phyloP scores from a whole-genome alignment of 2,888 invertebrate species.

The Troides helena region DNA sequence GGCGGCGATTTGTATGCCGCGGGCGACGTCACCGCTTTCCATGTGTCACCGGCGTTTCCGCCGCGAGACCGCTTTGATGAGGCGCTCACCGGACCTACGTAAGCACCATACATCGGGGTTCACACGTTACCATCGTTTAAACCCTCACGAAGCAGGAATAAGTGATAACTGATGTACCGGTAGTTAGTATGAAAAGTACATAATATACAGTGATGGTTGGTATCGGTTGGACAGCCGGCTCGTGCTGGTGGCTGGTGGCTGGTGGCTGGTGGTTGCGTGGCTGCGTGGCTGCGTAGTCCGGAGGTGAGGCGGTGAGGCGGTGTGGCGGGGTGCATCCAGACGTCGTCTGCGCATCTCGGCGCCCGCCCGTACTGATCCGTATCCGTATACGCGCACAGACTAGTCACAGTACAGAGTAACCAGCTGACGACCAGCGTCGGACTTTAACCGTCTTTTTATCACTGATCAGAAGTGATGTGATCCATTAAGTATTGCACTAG shows the following conservation, averaged over 20 bases:
- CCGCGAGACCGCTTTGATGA: slow-evolving; percentile 14
- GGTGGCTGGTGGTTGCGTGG: background rate
- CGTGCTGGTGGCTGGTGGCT: background rate
- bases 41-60: slow-evolving; percentile 25
- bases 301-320: slow-evolving; percentile 28
- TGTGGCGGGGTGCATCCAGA: slow-evolving; percentile 48
- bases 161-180: too few relatives aligned
- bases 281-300: slow-evolving; percentile 28
- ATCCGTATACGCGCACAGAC: slow-evolving; percentile 40
- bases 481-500: too few relatives aligned
- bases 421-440: background rate
- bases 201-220: too few relatives aligned
- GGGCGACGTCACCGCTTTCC: slow-evolving; percentile 10
- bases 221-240: too few relatives aligned
- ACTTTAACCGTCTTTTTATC: background rate
- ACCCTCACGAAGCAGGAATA: too few relatives aligned
- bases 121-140: too few relatives aligned
- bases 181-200: too few relatives aligned
- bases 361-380: slow-evolving; percentile 63
- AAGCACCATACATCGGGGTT: too few relatives aligned
- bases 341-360: slow-evolving; percentile 76
- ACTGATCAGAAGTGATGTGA: too few relatives aligned
- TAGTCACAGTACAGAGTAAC: slow-evolving; percentile 9
- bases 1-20: slow-evolving; percentile 24
- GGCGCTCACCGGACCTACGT: too few relatives aligned